Conservation (phyloP, 2,888 invertebrate genomes). For the Sinopyrophorus schimmeli region DNA sequence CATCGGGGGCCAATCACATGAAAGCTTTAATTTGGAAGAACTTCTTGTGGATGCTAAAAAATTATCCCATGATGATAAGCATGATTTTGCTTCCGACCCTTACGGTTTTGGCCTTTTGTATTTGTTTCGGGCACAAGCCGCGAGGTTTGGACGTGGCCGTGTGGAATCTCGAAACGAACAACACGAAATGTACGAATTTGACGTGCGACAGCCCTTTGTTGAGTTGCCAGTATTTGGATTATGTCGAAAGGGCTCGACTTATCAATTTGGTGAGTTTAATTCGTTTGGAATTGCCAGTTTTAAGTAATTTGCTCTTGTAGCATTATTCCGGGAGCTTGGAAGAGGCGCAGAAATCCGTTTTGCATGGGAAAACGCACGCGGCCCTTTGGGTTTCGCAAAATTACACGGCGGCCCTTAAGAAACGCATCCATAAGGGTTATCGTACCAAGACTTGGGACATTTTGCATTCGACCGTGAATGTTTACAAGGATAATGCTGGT, state of each 20-base stretch:
- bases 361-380: conserved; percentile 74
- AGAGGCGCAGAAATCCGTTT: conserved; percentile 68
- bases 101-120: conserved; percentile 85
- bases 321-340: conserved; percentile 56
- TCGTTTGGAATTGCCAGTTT: background rate
- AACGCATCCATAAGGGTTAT: conserved; percentile 56
- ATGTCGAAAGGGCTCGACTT: conserved; percentile 68
- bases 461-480: conserved; percentile 66
- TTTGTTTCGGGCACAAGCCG: conserved; percentile 86
- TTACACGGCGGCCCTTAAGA: conserved; percentile 70
- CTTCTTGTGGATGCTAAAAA: conserved; percentile 83
- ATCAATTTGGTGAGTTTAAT: conserved; percentile 65
- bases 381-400: conserved; percentile 74
- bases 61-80: conserved; percentile 80
- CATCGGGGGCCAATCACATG: background rate
- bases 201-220: conserved; percentile 67
- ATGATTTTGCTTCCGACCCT: conserved; percentile 82
- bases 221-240: conserved; percentile 78
- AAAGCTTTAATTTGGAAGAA: conserved; percentile 67
- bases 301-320: conserved; percentile 48
- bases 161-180: conserved; percentile 73
- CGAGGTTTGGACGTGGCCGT: conserved; percentile 74
- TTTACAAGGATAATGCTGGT: conserved; percentile 86
- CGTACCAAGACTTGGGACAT: conserved; percentile 63
- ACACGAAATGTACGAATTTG: conserved; percentile 24